Evolutionary conservation across 2,113 vertebrate genomes (phyloP), one percentile per base, ranked within the genome.

Genomic region (Nesogale talazaci): DNA sequence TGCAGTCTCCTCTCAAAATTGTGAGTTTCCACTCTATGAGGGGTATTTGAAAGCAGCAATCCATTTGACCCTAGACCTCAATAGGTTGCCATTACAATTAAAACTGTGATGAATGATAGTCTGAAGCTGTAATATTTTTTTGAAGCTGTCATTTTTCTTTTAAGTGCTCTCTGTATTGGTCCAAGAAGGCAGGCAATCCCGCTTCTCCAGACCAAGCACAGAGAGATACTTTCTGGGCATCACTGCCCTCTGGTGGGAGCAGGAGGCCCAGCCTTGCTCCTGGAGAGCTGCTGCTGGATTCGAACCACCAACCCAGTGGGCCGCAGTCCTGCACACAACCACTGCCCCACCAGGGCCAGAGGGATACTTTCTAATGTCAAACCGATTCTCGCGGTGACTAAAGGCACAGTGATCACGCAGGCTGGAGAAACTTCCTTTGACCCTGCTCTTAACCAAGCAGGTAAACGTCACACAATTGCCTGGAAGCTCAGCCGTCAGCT

Each of bases 161-260:
- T 52, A 74, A 69, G 17, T 67, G 9, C 25, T 78, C 89, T 65
- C 52, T 46, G 56, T 67, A 88, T 61, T 63, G 38, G 86, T 16
- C 52, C 79, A 16, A 34, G 25, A 75, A 74, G 91, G 77, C 7
- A 86, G 77, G 59, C 81, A 63, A 67, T 78, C 86, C 57, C n/a
- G 9, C 46, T 92, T 90, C 82, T 42, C 72, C 31, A 27, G 36
- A 80, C 57, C 78, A 87, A 75, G 6, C 34, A 40, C 38, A 52
- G 82, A 92, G 79, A 25, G 82, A 79, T 14, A 36, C 79, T 89
- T 93, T 81, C 72, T 89, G n/a, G n/a, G n/a, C n/a, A n/a, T n/a
- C n/a, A n/a, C n/a, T n/a, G n/a, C n/a, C n/a, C n/a, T n/a, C n/a
- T n/a, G n/a, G n/a, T n/a, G n/a, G n/a, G n/a, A n/a, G n/a, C n/a